phyloP scores from a whole-genome alignment of 2,113 vertebrate species.

The Sinocyclocheilus anshuiensis region DNA sequence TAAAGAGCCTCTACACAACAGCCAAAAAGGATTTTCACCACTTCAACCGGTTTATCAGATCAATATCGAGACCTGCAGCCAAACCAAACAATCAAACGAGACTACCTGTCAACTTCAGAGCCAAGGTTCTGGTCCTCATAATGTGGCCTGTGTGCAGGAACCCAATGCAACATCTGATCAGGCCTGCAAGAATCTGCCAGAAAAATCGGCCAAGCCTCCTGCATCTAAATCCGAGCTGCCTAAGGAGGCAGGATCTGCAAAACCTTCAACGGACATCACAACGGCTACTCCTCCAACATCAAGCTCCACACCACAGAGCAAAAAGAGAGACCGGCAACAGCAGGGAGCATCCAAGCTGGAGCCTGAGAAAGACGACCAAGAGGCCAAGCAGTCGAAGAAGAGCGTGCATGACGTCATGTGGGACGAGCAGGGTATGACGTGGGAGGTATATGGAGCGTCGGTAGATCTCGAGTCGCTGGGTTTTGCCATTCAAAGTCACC shows the following conservation, averaged over 20 bases:
- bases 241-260: not conserved
- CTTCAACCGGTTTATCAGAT: constrained; percentile 75
- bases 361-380: constrained; percentile 54
- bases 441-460: constrained; percentile 97
- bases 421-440: constrained; percentile 99
- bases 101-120: constrained; percentile 43
- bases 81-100: constrained; percentile 36
- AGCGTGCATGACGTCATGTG: constrained; percentile 89
- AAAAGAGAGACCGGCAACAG: constrained; percentile 55
- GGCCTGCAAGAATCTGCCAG: constrained; percentile 37
- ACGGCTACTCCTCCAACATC: constrained; percentile 55
- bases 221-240: constrained; percentile 45
- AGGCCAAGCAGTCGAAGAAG: constrained; percentile 76
- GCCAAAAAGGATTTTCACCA: constrained; percentile 58
- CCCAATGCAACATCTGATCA: constrained; percentile 28
- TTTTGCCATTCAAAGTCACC: constrained; percentile 96
- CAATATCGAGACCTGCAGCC: constrained; percentile 63
- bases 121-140: not conserved
- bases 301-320: constrained; percentile 49
- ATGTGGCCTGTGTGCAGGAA: constrained; percentile 12
- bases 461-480: constrained; percentile 93
- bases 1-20: constrained; percentile 64
- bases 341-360: constrained; percentile 64
- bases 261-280: constrained; percentile 50
- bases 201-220: constrained; percentile 52